Evolutionary conservation across 2,113 vertebrate genomes (phyloP).

Genomic region (Xiphophorus maculatus): DNA sequence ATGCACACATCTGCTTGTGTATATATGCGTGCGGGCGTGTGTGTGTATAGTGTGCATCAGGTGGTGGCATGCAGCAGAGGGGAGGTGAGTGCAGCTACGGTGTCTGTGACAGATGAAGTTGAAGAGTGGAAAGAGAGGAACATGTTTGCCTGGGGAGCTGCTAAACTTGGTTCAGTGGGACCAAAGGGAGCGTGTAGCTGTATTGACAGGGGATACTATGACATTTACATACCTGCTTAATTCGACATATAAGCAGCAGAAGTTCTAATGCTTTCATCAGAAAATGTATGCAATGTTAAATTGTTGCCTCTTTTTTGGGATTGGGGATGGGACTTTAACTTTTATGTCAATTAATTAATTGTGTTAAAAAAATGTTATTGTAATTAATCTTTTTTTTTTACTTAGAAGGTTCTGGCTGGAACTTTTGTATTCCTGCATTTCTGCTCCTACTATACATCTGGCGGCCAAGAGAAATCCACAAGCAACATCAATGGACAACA

Average conservation of each 20-base stretch:
- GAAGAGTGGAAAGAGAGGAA: conserved; percentile 60
- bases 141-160: conserved; percentile 55
- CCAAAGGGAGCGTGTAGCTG: conserved; percentile 59
- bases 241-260: conserved; percentile 41
- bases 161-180: conserved; percentile 56
- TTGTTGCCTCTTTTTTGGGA: neutral
- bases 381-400: too few species aligned
- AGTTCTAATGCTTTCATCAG: neutral
- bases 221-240: conserved; percentile 61
- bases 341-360: too few species aligned
- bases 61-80: conserved; percentile 34
- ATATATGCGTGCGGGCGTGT: conserved; percentile 7
- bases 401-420: too few species aligned
- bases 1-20: neutral
- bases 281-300: neutral
- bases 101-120: conserved; percentile 68
- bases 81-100: conserved; percentile 42
- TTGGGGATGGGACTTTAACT: too few species aligned
- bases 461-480: too few species aligned
- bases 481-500: too few species aligned
- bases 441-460: too few species aligned
- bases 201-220: conserved; percentile 75
- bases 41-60: conserved; percentile 36
- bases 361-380: too few species aligned
- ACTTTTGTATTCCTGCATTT: too few species aligned